Base-by-base conservation (phyloP, 2,888 invertebrate genomes). In the Philonicus albiceps region DNA sequence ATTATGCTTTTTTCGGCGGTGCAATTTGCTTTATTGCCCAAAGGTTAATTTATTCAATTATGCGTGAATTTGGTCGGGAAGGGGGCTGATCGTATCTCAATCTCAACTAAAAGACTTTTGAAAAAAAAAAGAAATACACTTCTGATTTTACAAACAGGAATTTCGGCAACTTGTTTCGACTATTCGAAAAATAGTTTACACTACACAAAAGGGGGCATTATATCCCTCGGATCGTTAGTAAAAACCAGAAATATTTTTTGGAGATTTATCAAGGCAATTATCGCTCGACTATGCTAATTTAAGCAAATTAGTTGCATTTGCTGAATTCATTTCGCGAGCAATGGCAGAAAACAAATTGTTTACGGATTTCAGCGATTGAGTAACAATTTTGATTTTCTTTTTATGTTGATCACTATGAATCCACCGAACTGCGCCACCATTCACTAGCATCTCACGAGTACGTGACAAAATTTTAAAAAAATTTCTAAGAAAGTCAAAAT, bases 1-100 rank as follows among this genome's bases (percentile, higher is more conserved):
- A 76, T 76, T 76, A 76, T 37, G 64, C 64, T 37, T 40, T 31
- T 43, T 76, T 76, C 34, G 76, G 5, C 11, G 40, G 37, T 76
- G 76, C 40, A 76, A 76, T 76, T 76, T 40, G 13, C 22, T 76
- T 76, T 76, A 76, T 76, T 76, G 76, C 40, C 76, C 76, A 34
- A 22, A 76, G 40, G 40, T 76, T 76, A 76, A 76, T 76, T 76
- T 76, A 76, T 22, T 76, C 37, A 40, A 76, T 64, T 64, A 64
- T 64, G 22, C 22, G 64, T 40, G 37, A 22, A 75, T 76, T 76
- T 8, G 16, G 22, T 8, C 19, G 49, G 49, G 40, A 43, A 43
- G 16, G 49, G 64, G 27, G 22, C 64, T n/a, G 64, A 64, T 64
- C 11, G 13, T 64, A 64, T 64, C 64, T 76, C 2, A 27, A 64